Conservation (phyloP, 2,797 vertebrate species). For the Gambusia yucatana region DNA sequence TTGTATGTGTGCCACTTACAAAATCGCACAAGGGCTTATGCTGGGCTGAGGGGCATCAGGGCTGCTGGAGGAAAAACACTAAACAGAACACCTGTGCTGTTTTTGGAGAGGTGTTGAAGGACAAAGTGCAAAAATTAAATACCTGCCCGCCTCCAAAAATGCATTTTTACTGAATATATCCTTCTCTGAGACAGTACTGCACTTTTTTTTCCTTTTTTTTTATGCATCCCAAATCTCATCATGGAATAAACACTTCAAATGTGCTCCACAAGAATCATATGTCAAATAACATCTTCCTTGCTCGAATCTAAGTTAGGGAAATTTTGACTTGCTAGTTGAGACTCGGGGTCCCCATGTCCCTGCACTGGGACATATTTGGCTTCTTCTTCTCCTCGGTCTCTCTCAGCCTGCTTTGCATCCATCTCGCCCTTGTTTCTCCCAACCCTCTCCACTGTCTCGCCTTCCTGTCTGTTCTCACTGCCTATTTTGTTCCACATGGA, state of each 20-base stretch:
- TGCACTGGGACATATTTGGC: conserved; percentile 49
- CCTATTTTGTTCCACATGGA: conserved; percentile 39
- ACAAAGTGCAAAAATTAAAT: conserved; percentile 21
- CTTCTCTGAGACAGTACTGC: conserved; percentile 11
- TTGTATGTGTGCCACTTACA: background rate
- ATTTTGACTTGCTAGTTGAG: conserved; percentile 38
- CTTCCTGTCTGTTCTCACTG: conserved; percentile 43
- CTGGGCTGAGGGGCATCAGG: background rate
- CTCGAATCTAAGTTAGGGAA: conserved; percentile 45
- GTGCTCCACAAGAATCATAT: conserved; percentile 47
- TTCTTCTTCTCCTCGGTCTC: conserved; percentile 56
- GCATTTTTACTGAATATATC: conserved; percentile 23
- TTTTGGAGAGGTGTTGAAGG: background rate
- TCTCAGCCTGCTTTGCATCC: conserved; percentile 65
- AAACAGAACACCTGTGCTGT: conserved; percentile 11
- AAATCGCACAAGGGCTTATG: background rate
- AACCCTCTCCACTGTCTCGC: conserved; percentile 43
- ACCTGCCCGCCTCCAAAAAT: conserved; percentile 18
- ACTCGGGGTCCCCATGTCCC: conserved; percentile 52
- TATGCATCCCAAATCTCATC: conserved; percentile 25
- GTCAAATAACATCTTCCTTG: conserved; percentile 45
- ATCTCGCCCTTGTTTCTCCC: conserved; percentile 55
- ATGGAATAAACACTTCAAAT: conserved; percentile 58
- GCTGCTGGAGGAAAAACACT: conserved; percentile 7
- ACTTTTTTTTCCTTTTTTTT: background rate